phyloP scores from a whole-genome alignment of 2,113 vertebrate species.

The Crocuta crocuta region DNA sequence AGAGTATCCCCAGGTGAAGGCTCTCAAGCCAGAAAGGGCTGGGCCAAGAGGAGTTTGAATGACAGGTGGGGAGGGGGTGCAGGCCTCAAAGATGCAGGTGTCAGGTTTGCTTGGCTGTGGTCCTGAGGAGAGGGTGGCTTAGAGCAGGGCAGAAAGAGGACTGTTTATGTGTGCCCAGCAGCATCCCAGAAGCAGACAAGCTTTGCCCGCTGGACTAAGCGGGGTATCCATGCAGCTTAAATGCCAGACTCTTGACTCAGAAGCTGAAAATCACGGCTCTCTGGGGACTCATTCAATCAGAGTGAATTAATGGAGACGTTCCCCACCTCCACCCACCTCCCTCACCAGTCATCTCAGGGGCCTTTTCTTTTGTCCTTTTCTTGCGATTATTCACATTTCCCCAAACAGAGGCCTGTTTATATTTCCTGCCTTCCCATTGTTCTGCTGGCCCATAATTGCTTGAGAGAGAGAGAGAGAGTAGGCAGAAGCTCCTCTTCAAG shows the following conservation, averaged over 20 bases:
- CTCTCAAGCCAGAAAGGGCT: not conserved
- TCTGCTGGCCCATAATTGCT: not conserved
- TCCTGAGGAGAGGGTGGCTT: not conserved
- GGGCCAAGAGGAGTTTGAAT: not conserved
- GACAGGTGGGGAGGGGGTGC: too few species aligned
- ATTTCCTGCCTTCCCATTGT: not conserved
- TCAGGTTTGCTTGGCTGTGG: not conserved
- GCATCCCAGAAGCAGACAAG: not conserved
- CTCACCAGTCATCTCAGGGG: not conserved
- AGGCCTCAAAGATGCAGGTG: not conserved
- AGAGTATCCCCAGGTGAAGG: not conserved
- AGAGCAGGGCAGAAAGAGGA: not conserved
- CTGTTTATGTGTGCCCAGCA: not conserved
- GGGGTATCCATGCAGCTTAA: not conserved
- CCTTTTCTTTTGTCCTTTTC: conserved; percentile 14
- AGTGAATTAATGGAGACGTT: not conserved
- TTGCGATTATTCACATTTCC: conserved; percentile 4
- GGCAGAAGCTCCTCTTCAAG: not conserved
- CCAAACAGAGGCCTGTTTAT: not conserved
- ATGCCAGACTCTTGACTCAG: conserved; percentile 35
- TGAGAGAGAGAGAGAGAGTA: not conserved
- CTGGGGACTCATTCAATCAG: not conserved
- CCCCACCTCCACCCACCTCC: not conserved
- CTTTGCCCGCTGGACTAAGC: not conserved
- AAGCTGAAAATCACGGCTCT: not conserved